Conservation (phyloP, 2,797 vertebrate genomes). For the Chanos chanos region DNA sequence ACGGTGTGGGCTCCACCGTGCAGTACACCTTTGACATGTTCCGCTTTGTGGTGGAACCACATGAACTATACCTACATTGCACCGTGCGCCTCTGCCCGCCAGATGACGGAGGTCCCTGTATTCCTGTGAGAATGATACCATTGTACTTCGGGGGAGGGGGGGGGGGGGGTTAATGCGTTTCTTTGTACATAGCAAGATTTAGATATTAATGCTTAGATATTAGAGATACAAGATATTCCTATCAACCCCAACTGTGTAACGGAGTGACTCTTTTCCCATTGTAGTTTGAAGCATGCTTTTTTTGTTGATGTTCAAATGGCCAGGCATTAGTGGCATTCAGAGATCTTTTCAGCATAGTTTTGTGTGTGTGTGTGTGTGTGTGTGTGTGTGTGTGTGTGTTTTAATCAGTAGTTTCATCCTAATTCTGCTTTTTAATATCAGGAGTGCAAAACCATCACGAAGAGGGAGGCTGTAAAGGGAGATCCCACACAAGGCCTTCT, state of each 20-base stretch:
- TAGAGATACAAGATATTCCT: no score
- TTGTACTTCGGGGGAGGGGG: no score
- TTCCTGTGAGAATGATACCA: conserved; percentile 64
- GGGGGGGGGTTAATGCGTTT: no score
- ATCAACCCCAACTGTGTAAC: no score
- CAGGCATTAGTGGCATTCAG: not conserved
- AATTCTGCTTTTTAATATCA: conserved; percentile 27
- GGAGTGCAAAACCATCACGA: conserved; percentile 65
- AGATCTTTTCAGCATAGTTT: not conserved
- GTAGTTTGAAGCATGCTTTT: no score
- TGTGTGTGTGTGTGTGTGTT: no score
- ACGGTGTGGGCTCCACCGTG: conserved; percentile 52
- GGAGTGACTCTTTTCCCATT: no score
- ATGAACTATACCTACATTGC: conserved; percentile 72
- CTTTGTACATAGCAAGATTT: no score
- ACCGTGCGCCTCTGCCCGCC: conserved; percentile 65
- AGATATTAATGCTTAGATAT: no score
- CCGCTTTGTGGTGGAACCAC: conserved; percentile 54
- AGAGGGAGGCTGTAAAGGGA: conserved; percentile 54
- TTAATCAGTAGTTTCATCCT: not conserved
- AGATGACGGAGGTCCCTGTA: conserved; percentile 57
- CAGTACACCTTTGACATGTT: conserved; percentile 74
- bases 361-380: no score
- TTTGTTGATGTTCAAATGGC: not conserved
- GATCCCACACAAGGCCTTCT: conserved; percentile 56